A percentile compares a stretch with the other conserved stretches of the same genome.
Evolutionary conservation across 2,113 vertebrate species (phyloP).

Genomic region (Eleginops maclovinus): DNA sequence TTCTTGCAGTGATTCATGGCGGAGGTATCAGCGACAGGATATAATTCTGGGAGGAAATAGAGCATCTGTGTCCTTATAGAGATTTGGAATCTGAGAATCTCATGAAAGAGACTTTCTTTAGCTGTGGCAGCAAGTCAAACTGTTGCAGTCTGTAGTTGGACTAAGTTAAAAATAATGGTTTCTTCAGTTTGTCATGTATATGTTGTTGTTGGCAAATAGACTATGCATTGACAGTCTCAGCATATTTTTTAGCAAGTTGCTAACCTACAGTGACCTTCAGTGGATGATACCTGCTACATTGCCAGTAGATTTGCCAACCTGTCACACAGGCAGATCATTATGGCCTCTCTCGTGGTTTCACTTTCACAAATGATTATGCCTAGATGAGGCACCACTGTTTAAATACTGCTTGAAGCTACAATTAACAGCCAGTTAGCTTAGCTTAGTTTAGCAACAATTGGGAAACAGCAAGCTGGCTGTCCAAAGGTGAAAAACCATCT

Average conservation of each 20-base stretch:
- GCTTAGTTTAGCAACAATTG: background rate
- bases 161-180: too few relatives aligned
- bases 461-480: background rate
- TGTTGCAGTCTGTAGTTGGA: background rate
- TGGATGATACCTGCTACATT: background rate
- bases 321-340: background rate
- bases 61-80: background rate
- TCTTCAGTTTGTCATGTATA: too few relatives aligned
- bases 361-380: background rate
- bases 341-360: background rate
- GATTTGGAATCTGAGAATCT: background rate
- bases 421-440: slow-evolving; percentile 3
- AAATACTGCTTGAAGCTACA: too few relatives aligned
- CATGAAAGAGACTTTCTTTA: background rate
- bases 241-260: too few relatives aligned
- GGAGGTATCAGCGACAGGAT: slow-evolving; percentile 16
- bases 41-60: background rate
- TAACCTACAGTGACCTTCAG: background rate
- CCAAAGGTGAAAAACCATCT: background rate
- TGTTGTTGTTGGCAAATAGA: too few relatives aligned
- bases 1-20: slow-evolving; percentile 1
- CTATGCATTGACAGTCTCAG: background rate
- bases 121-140: background rate
- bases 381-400: background rate
- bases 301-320: background rate